Conservation (phyloP, 2,797 vertebrate genomes). For the Myotis planiceps region DNA sequence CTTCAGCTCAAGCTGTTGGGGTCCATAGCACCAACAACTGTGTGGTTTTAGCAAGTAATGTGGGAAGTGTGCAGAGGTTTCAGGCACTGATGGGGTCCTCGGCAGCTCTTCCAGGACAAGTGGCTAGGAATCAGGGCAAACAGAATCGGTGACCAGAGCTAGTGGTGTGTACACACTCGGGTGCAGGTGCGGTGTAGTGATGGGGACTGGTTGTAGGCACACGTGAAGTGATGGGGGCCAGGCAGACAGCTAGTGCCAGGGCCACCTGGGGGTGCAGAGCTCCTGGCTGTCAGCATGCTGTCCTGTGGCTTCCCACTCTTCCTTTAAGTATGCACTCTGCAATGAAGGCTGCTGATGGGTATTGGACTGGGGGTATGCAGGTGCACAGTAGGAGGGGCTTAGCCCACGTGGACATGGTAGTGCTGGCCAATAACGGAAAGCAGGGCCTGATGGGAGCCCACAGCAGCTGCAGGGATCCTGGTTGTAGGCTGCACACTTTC, state of each 20-base stretch:
- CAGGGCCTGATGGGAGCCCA: background rate
- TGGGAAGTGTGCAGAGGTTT: background rate
- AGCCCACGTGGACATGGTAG: background rate
- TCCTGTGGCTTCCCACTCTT: background rate
- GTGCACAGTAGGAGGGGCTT: background rate
- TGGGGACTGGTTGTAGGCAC: background rate
- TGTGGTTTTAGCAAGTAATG: background rate
- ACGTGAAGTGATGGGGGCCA: background rate
- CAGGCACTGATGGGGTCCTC: background rate
- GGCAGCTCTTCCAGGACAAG: background rate
- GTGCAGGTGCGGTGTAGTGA: background rate
- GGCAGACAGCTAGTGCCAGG: background rate
- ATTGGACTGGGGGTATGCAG: background rate
- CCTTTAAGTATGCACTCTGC: background rate
- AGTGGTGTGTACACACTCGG: background rate
- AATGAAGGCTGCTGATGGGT: background rate
- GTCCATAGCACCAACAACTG: background rate
- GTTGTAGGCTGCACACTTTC: background rate
- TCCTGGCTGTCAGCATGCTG: background rate
- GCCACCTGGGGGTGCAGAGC: background rate
- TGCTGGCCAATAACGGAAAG: background rate
- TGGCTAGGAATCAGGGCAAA: background rate
- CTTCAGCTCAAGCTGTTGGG: background rate
- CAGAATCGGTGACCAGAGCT: background rate
- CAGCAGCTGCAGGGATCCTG: background rate